These are phyloP conservation scores for Chloropsis hardwickii DNA, from an alignment of 2,113 vertebrate species.

Conservation along the genomic window DNA sequence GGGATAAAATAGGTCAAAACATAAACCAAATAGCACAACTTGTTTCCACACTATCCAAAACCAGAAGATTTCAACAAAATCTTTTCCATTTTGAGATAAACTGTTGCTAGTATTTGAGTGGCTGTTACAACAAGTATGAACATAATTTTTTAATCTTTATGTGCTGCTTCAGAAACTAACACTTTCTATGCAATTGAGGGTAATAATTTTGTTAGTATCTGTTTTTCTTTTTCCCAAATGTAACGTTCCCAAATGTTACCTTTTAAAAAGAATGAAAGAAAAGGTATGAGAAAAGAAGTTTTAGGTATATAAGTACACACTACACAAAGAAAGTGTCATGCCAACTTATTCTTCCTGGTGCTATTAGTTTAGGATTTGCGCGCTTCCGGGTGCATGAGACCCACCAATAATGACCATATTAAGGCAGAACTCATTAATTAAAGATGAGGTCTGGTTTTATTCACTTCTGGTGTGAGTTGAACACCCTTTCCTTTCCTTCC, in stretches of 20 bases:
- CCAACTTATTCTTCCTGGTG: conserved; percentile 28
- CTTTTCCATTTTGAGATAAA: background rate
- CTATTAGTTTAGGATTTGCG: background rate
- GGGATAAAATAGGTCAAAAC: background rate
- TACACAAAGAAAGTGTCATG: conserved; percentile 19
- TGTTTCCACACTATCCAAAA: background rate
- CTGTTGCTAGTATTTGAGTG: background rate
- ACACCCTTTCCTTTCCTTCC: background rate
- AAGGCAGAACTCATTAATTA: conserved; percentile 50
- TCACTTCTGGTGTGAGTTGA: conserved; percentile 23
- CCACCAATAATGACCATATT: conserved; percentile 35
- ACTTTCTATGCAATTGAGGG: background rate
- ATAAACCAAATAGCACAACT: background rate
- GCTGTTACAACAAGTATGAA: background rate
- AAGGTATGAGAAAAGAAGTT: background rate
- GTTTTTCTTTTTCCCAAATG: conserved; percentile 17
- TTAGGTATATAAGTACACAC: background rate
- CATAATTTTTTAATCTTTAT: background rate
- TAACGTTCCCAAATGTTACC: background rate
- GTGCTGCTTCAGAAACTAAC: background rate
- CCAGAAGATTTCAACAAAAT: background rate
- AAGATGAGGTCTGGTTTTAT: conserved; percentile 41
- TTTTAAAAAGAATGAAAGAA: background rate
- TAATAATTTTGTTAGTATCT: background rate
- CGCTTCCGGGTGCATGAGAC: conserved; percentile 4